These are phyloP conservation scores for Pampusana beccarii DNA, from an alignment of 2,113 vertebrate genomes.

Conservation along the genomic window DNA sequence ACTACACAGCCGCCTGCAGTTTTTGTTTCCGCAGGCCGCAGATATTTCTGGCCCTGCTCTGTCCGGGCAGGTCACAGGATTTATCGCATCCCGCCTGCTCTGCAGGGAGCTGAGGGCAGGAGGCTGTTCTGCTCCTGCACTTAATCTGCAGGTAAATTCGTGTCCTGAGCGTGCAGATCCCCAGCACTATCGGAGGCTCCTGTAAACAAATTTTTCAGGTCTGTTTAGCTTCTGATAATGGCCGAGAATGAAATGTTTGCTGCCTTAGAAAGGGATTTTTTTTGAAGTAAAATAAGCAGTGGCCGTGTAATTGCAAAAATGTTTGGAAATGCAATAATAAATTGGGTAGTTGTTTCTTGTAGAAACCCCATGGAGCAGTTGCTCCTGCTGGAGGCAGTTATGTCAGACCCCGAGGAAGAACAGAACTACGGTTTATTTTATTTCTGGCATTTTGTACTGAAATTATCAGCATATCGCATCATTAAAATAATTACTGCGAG, in stretches of 20 bases:
- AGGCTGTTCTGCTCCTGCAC: neutral
- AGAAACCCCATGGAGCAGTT: neutral
- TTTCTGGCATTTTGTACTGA: neutral
- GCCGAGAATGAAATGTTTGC: neutral
- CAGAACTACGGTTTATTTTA: neutral
- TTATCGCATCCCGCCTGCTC: neutral
- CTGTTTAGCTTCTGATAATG: neutral
- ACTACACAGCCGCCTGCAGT: fast-evolving
- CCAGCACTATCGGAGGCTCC: neutral
- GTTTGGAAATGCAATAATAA: neutral
- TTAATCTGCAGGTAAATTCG: neutral
- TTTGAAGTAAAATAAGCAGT: neutral
- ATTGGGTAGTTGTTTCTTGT: neutral
- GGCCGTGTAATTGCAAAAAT: neutral
- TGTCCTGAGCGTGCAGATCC: neutral
- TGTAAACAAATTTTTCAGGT: neutral
- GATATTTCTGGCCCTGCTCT: neutral
- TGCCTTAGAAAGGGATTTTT: neutral
- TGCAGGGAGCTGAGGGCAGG: neutral
- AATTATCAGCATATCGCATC: neutral
- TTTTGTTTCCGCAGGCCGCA: fast-evolving
- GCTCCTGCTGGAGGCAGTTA: neutral
- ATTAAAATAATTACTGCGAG: neutral
- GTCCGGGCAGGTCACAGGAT: neutral
- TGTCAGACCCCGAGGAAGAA: neutral